Base-by-base conservation (phyloP, 2,113 vertebrate genomes). In the Stigmatopora nigra region DNA sequence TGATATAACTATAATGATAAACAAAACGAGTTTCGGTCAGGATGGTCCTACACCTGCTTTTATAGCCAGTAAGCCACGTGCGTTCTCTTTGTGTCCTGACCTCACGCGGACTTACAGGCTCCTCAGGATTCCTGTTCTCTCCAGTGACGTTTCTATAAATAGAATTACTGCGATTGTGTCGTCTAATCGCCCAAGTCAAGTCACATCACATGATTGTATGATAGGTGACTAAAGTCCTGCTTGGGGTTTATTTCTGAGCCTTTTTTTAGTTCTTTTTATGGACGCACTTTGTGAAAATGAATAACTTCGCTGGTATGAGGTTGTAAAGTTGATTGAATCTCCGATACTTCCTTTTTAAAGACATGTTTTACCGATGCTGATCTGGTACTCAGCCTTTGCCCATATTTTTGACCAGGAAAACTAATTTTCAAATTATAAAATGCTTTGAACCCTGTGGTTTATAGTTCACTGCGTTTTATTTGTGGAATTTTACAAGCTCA, bases 71-170 rank as follows among this genome's bases (percentile, higher is more conserved):
- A 41, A 51, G 25, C 22, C 0, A 7, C 47, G 2, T 10, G 8
- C 48, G 6, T n/a, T 51, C 48, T 19, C 48, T 7, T 51, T 5
- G 22, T 13, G 53, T 65, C 65, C 48, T 82, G 77, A 84, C 77
- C 83, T 84, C 83, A 79, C 73, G 74, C 74, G 82, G 81, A 84
- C 84, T 69, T 61, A 15, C 71, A 76, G 81, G 66, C 82, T 82
- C 80, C 80, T 84, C 69, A 56, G 67, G 71, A 85, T 88, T 85
- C 82, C 73, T 78, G 65, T 67, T 66, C n/a, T 22, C 61, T 65
- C n/a, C 22, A 46, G 68, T 78, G 66, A 70, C 48, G 31, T 15
- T 58, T 58, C 38, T 76, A 71, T 63, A 67, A 83, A 80, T 66
- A 73, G 76, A 51, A 61, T 25, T 41, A 38, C 44, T 45, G 19